These are phyloP conservation scores for Lacerta agilis DNA, from an alignment of 2,797 vertebrate species.

Conservation along the genomic window DNA sequence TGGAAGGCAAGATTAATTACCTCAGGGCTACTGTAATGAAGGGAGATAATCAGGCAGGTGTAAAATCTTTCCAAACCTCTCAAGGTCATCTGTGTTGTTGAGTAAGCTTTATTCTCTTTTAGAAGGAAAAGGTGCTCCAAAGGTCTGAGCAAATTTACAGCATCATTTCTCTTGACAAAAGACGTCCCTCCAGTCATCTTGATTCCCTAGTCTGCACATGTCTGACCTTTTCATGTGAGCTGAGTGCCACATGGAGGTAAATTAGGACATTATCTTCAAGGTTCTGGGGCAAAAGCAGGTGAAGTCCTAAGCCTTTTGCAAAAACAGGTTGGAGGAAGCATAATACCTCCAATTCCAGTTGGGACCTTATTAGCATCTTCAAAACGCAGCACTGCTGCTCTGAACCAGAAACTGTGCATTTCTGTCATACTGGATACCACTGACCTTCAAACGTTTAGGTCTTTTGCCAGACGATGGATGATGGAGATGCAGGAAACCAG, in stretches of 20 bases:
- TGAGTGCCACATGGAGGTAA: background rate
- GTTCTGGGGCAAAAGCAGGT: constrained; percentile 40
- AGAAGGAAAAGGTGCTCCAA: constrained; percentile 41
- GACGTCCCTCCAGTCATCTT: background rate
- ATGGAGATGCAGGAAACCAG: no score
- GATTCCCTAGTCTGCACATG: background rate
- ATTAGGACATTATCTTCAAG: background rate
- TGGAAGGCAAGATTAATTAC: constrained; percentile 64
- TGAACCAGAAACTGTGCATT: constrained; percentile 46
- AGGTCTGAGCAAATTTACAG: constrained; percentile 8
- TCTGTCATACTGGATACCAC: constrained; percentile 25
- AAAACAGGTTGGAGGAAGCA: constrained; percentile 43
- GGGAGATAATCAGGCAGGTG: constrained; percentile 47
- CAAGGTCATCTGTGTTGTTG: constrained; percentile 47
- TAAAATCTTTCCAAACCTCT: constrained; percentile 54
- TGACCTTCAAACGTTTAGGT: no score
- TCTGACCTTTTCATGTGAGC: constrained; percentile 4
- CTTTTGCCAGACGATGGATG: no score
- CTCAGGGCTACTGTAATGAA: constrained; percentile 42
- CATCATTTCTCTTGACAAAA: background rate
- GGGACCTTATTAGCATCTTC: constrained; percentile 56
- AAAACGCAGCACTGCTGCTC: constrained; percentile 45
- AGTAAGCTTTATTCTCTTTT: background rate
- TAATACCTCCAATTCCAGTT: constrained; percentile 54
- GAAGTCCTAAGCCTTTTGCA: constrained; percentile 43